Conservation (phyloP, 2,888 invertebrate species). For the Clusia tigrina region DNA sequence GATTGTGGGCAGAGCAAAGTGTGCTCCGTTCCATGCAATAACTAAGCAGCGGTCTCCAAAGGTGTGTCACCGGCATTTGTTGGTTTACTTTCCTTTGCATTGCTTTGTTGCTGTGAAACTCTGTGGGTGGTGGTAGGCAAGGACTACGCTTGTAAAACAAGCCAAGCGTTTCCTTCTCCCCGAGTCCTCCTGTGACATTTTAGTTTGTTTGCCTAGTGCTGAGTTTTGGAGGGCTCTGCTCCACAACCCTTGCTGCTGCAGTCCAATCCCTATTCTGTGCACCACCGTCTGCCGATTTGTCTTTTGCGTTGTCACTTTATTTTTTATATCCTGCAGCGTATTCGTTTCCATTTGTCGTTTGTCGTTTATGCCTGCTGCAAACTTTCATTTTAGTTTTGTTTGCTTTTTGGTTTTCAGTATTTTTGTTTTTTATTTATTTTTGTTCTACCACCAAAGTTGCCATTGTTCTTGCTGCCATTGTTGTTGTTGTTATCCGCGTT, state of each 20-base stretch:
- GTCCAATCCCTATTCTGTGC: background rate
- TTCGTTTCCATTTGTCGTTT: constrained; percentile 5
- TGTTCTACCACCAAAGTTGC: background rate
- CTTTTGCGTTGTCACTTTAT: constrained; percentile 7
- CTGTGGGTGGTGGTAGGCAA: background rate
- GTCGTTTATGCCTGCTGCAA: background rate
- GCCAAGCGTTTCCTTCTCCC: too few relatives aligned
- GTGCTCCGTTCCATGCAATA: too few relatives aligned
- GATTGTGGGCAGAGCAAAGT: background rate
- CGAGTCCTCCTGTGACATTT: background rate
- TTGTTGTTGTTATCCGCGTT: background rate
- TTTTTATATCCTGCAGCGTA: constrained; percentile 6
- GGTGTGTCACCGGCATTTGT: background rate
- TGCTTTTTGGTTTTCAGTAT: constrained; percentile 41
- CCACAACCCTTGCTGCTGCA: background rate
- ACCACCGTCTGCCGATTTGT: background rate
- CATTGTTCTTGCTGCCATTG: background rate
- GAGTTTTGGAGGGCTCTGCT: background rate
- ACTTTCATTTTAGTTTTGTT: constrained; percentile 15
- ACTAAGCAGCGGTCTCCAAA: background rate
- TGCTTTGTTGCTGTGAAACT: background rate
- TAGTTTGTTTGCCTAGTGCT: background rate
- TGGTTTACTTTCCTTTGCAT: background rate
- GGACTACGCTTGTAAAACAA: background rate
- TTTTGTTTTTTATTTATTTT: constrained; percentile 18